These are phyloP conservation scores for Peromyscus nudipes DNA, from an alignment of 2,797 vertebrate species.

Conservation along the genomic window DNA sequence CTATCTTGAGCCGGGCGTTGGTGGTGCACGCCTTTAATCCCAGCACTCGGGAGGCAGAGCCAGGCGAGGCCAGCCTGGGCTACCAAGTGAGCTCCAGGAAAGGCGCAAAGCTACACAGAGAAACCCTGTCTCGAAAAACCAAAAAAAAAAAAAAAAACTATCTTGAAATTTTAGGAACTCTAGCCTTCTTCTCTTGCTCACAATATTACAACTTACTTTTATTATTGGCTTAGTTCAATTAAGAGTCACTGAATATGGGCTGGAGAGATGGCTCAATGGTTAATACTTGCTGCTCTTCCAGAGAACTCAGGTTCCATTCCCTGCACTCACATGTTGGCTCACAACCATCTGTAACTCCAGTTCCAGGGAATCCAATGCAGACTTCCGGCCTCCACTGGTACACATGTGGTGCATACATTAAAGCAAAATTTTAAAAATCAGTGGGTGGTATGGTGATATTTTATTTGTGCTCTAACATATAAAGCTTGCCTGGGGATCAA, in stretches of 20 bases:
- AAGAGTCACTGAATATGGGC: not conserved
- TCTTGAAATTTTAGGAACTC: slow-evolving; percentile 35
- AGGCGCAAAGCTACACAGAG: no score
- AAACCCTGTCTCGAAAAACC: no score
- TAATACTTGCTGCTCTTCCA: not conserved
- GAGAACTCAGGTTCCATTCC: not conserved
- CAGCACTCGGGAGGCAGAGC: no score
- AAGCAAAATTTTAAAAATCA: not conserved
- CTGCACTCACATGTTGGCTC: not conserved
- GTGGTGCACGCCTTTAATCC: no score
- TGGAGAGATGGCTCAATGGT: not conserved
- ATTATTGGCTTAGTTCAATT: not conserved
- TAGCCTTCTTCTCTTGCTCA: slow-evolving; percentile 16
- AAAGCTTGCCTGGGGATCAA: no score
- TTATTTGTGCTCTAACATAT: no score
- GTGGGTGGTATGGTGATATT: not conserved
- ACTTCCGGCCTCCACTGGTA: not conserved
- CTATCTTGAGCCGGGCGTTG: no score
- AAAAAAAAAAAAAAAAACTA: no score
- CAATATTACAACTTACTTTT: slow-evolving; percentile 42
- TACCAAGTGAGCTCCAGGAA: no score
- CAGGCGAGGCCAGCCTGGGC: no score
- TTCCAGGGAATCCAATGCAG: not conserved
- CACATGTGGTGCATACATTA: not conserved
- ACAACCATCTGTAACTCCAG: not conserved